phyloP scores from a whole-genome alignment of 2,113 vertebrate genomes.

The Caretta caretta region DNA sequence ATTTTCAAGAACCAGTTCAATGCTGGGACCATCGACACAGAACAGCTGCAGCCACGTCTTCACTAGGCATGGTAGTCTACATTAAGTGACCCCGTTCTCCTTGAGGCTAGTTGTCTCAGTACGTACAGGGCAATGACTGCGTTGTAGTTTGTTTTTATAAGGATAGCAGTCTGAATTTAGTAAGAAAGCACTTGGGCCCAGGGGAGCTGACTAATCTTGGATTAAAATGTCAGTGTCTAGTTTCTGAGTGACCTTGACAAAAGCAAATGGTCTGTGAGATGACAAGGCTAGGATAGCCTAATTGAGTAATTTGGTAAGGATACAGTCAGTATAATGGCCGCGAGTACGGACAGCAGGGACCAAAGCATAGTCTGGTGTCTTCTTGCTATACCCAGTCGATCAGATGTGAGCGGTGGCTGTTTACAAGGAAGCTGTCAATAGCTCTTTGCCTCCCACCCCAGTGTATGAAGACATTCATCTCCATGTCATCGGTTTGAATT shows the following conservation, averaged over 20 bases:
- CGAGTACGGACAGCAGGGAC: background rate
- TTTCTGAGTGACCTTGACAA: constrained; percentile 59
- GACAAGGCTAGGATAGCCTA: background rate
- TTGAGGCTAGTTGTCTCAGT: too few relatives aligned
- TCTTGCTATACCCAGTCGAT: fast-evolving
- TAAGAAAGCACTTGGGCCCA: background rate
- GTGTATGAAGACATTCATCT: fast-evolving
- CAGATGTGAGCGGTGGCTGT: fast-evolving
- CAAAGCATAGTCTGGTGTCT: background rate
- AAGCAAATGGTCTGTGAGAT: background rate
- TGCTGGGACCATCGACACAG: background rate
- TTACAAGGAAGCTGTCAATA: background rate
- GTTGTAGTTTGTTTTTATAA: background rate
- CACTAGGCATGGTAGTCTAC: background rate
- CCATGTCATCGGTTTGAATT: background rate
- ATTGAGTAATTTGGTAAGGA: constrained; percentile 49
- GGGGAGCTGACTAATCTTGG: fast-evolving
- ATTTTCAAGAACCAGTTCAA: background rate
- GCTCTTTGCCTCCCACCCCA: background rate
- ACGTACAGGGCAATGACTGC: too few relatives aligned
- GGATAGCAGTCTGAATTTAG: background rate
- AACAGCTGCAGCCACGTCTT: too few relatives aligned
- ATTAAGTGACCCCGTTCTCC: background rate
- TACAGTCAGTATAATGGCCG: background rate
- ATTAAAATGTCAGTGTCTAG: fast-evolving